Evolutionary conservation across 2,888 invertebrate genomes (phyloP).

Genomic region (Idaea aversata): DNA sequence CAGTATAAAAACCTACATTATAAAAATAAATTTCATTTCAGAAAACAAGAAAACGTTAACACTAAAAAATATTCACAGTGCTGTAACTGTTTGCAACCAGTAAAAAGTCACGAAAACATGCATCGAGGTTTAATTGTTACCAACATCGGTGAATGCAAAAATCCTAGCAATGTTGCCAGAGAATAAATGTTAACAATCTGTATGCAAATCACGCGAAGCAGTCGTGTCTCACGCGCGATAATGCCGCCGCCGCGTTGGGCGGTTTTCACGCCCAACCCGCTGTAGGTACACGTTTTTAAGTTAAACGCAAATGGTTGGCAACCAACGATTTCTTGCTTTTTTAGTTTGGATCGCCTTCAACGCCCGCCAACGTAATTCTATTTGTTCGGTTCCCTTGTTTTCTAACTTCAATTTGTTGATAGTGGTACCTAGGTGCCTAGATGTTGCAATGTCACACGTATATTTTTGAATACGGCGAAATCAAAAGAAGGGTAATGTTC

Average conservation of each 20-base stretch:
- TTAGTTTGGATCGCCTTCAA: conserved; percentile 22
- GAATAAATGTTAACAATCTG: conserved; percentile 57
- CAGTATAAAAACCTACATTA: too few species aligned
- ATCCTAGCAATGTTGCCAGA: conserved; percentile 33
- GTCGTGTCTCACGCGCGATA: conserved; percentile 50
- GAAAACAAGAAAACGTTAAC: background rate
- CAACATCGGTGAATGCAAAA: conserved; percentile 38
- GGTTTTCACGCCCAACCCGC: conserved; percentile 25
- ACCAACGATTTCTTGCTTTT: conserved; percentile 19
- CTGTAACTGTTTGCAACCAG: conserved; percentile 7
- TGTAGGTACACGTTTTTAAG: conserved; percentile 7
- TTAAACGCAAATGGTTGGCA: conserved; percentile 25
- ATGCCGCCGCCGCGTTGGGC: conserved; percentile 31
- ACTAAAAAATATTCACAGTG: conserved; percentile 5
- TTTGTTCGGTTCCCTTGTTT: conserved; percentile 4
- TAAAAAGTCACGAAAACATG: conserved; percentile 17
- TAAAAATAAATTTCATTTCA: background rate
- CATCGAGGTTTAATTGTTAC: conserved; percentile 35
- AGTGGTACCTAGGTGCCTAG: too few species aligned
- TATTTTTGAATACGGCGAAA: too few species aligned
- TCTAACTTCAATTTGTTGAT: background rate
- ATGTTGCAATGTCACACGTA: background rate
- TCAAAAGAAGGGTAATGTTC: too few species aligned
- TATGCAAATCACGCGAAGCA: conserved; percentile 60
- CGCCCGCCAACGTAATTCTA: conserved; percentile 15